These are phyloP conservation scores for Chrysogorgia sp. DNA, from an alignment of 92 coral and sea anemone genomes.

Conservation along the genomic window DNA sequence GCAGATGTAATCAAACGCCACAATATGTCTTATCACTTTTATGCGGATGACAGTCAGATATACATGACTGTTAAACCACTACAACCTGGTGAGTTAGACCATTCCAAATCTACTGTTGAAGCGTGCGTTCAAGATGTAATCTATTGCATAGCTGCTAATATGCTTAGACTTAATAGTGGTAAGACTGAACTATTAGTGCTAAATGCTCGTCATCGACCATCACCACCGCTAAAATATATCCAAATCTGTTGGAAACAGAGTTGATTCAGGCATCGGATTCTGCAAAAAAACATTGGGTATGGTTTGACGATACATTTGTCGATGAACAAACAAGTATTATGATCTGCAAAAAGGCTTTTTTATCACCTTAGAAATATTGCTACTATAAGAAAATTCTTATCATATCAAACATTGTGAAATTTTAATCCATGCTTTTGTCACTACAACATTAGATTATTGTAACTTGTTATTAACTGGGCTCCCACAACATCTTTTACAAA, in stretches of 20 bases:
- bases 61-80: not conserved
- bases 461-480: not conserved
- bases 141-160: not conserved
- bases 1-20: not conserved
- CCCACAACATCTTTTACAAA: not conserved
- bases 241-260: too few species aligned
- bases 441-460: constrained; percentile 14
- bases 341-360: constrained; percentile 26
- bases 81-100: not conserved
- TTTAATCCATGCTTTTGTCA: too few species aligned
- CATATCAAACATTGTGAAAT: constrained; percentile 45
- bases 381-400: constrained; percentile 27
- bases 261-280: constrained; percentile 26
- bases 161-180: constrained; percentile 31
- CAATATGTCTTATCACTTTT: not conserved
- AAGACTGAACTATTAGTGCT: constrained; percentile 44
- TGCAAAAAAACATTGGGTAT: constrained; percentile 36
- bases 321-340: constrained; percentile 39
- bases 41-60: not conserved
- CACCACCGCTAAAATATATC: constrained; percentile 32
- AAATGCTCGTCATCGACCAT: constrained; percentile 42
- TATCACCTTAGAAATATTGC: constrained; percentile 47
- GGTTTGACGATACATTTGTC: constrained; percentile 42
- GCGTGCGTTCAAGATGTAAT: constrained; percentile 4
- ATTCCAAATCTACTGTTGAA: constrained; percentile 22